Evolutionary conservation across 2,113 vertebrate species (phyloP).

Genomic region (Zosterops borbonicus): DNA sequence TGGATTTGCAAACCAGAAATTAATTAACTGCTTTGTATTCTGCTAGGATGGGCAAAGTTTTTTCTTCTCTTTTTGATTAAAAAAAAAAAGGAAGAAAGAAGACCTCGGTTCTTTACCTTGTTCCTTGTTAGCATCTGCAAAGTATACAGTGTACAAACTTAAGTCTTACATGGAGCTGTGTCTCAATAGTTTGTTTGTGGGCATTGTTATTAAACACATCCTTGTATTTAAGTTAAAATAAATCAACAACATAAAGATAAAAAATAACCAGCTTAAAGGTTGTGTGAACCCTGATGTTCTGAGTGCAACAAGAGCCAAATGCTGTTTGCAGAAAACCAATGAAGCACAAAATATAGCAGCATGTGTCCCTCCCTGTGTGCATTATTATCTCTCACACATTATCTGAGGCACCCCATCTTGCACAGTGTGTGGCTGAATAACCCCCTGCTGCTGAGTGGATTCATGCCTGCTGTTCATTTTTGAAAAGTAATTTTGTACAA

Average conservation of each 20-base stretch:
- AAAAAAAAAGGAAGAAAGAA: neutral
- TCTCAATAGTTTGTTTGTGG: neutral
- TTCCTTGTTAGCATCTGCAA: neutral
- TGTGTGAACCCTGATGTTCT: conserved; percentile 22
- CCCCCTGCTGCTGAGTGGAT: conserved; percentile 60
- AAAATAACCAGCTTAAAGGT: conserved; percentile 21
- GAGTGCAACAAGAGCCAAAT: conserved; percentile 54
- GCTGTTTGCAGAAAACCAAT: conserved; percentile 42
- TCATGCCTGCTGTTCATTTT: conserved; percentile 61
- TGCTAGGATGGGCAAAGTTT: neutral
- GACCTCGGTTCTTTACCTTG: neutral
- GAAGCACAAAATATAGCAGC: conserved; percentile 60
- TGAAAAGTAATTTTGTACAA: conserved; percentile 66
- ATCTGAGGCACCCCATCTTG: conserved; percentile 62
- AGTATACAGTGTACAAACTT: neutral
- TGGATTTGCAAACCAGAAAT: neutral
- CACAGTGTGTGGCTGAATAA: conserved; percentile 62
- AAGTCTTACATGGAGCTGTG: neutral
- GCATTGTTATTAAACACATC: conserved; percentile 29
- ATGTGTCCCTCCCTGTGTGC: conserved; percentile 50
- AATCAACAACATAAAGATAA: conserved; percentile 16
- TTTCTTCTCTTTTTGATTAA: neutral
- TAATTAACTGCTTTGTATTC: neutral
- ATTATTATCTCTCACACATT: conserved; percentile 62
- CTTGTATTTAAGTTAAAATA: conserved; percentile 36